Evolutionary conservation across 1,140 invertebrate species (phyloP), one percentile per base, ranked within the genome.

Genomic region (Nebria ingens): DNA sequence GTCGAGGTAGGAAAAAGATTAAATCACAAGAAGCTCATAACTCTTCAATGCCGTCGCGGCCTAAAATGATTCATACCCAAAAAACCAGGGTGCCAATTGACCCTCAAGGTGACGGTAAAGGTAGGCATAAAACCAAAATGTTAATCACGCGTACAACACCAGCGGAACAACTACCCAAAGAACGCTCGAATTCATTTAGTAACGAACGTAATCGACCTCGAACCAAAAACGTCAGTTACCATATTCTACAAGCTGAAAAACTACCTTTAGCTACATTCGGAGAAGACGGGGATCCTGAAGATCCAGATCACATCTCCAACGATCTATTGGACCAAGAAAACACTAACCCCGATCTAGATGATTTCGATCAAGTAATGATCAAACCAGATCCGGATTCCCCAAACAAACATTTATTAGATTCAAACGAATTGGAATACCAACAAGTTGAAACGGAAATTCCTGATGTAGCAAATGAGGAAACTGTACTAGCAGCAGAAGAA

Each of bases 21-120:
- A 38, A 17, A 64, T 71, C 56, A 60, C 65, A 19, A 58, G 71
- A 61, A 38, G 67, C 61, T 52, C 67, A 9, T 55, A 55, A 34
- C 60, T 52, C 60, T 4, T 38, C 63, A 11, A 59, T 74, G 1
- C 71, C 76, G 0, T 74, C 76, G 1, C 69, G 83, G 38, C 84
- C 83, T 0, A 80, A 82, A 60, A 86, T 86, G 83, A 86, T 86
- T 58, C 84, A 85, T 59, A 86, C 83, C 0, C 81, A 83, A 64
- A 83, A 83, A 61, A 78, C 78, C 1, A 69, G 77, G 52, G 74
- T 79, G 1, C 68, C 78, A 1, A 72, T 77, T 1, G 76, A 79
- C 51, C 62, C 74, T 0, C 72, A 65, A 15, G 76, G 76, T 57
- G 75, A 73, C 4, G 75, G 72, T 1, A 73, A 77, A 54, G 72